Percentiles rank a stretch among this genome's conserved stretches.
These are phyloP conservation scores for Mimas tiliae DNA, from an alignment of 2,888 invertebrate genomes.

Conservation along the genomic window DNA sequence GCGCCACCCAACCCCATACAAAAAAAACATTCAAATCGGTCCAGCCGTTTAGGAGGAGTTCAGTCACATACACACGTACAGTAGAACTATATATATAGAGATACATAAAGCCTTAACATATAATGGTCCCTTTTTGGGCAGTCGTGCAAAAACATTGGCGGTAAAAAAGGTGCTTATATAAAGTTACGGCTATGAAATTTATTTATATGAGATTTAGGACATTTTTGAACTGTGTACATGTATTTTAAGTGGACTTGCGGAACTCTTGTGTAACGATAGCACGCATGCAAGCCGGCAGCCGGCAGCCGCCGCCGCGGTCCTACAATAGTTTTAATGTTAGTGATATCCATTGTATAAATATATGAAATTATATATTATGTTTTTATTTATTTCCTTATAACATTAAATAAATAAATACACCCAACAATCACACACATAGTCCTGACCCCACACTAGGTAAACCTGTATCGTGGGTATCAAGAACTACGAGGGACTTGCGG, in stretches of 20 bases:
- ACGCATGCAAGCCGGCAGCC: not conserved
- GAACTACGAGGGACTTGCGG: no score
- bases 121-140: not conserved
- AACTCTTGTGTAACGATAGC: constrained; percentile 1
- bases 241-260: constrained; percentile 19
- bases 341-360: constrained; percentile 21
- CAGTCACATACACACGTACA: no score
- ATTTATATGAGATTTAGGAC: constrained; percentile 1
- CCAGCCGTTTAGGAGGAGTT: no score
- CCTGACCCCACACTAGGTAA: no score
- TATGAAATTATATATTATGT: constrained; percentile 21
- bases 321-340: constrained; percentile 9
- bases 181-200: not conserved
- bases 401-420: no score
- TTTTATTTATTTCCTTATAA: constrained; percentile 7
- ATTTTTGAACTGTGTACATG: constrained; percentile 8
- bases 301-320: constrained; percentile 3
- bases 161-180: constrained; percentile 19
- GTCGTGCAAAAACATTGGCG: constrained; percentile 7
- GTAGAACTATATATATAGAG: no score
- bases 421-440: no score
- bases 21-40: no score
- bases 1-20: no score
- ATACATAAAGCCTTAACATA: not conserved
- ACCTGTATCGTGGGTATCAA: no score